Percentiles rank a stretch among this genome's conserved stretches.
Conservation (phyloP, 2,888 invertebrate genomes). For the Tinea pellionella region DNA sequence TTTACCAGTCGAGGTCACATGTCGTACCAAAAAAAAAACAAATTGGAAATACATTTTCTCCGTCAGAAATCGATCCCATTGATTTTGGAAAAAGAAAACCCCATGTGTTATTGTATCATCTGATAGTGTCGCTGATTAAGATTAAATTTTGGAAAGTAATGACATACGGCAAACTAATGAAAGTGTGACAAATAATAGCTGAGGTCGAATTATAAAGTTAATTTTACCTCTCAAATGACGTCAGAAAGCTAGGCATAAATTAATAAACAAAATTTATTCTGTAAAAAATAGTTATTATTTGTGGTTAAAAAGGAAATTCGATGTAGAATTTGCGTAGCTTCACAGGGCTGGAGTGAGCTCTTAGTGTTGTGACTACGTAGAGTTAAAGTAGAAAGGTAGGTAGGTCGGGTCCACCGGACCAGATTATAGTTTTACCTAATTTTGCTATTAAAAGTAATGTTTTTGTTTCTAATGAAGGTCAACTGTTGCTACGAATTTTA, state of each 20-base stretch:
- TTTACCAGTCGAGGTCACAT: too few species aligned
- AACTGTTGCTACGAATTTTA: not conserved
- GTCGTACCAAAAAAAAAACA: too few species aligned
- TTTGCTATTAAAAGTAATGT: conserved; percentile 1
- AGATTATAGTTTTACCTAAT: not conserved
- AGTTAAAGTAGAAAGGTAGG: not conserved
- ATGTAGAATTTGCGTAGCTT: conserved; percentile 6
- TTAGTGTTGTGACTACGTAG: not conserved
- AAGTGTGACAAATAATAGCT: too few species aligned
- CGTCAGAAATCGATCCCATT: too few species aligned
- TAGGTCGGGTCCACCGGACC: not conserved
- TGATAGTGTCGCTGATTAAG: too few species aligned
- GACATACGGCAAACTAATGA: too few species aligned
- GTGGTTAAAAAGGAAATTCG: not conserved
- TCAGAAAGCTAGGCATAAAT: not conserved
- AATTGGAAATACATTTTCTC: too few species aligned
- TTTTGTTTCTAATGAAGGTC: not conserved
- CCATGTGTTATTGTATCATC: too few species aligned
- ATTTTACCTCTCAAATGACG: not conserved
- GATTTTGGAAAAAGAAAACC: too few species aligned
- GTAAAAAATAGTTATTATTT: not conserved
- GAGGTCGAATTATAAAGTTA: too few species aligned
- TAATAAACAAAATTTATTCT: not conserved
- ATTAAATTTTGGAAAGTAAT: too few species aligned
- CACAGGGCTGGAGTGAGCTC: not conserved